Base-by-base conservation (phyloP, 2,888 invertebrate genomes). In the Brachypalpus laphriformis region DNA sequence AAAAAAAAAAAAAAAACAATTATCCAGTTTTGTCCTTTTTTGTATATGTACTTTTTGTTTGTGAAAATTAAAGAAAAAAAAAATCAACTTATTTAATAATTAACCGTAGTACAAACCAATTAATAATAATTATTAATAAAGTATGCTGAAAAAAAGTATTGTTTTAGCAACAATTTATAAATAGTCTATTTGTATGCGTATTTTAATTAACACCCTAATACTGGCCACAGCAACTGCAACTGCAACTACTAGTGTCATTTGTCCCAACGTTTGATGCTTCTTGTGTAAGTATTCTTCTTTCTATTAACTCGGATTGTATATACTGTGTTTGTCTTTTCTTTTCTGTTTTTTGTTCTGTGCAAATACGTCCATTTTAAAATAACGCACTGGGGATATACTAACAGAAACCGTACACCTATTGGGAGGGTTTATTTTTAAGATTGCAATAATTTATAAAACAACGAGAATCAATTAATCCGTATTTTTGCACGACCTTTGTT, bases 71-170 rank as follows among this genome's bases (percentile, higher is more conserved):
- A 20, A 76, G 28, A 31, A 22, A 57, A 37, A 59, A 45, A 66
- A 63, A 77, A 40, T 25, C n/a, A n/a, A n/a, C 8, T 56, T 85
- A 75, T 70, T 57, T 42, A 47, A 74, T 74, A 68, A 85, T 81
- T 85, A 85, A 85, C 85, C 81, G 85, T 81, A 85, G 85, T 85
- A 85, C 85, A 85, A 85, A 85, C 45, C 66, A 71, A 76, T 76
- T 81, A 75, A 81, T 76, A 75, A 65, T 74, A 54, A 45, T 57
- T 80, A 75, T 59, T 75, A 81, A 85, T 81, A 81, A 80, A 85
- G 47, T 76, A 47, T 22, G 81, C 76, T 81, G 85, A 65, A 81
- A 71, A 75, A 71, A 57, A 51, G 59, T 85, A 61, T 81, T 80
- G 49, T 71, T 85, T 85, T 71, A 72, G 78, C 71, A 54, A 56